Evolutionary conservation across 2,797 vertebrate species (phyloP).

Genomic region (Chromobotia macracanthus): DNA sequence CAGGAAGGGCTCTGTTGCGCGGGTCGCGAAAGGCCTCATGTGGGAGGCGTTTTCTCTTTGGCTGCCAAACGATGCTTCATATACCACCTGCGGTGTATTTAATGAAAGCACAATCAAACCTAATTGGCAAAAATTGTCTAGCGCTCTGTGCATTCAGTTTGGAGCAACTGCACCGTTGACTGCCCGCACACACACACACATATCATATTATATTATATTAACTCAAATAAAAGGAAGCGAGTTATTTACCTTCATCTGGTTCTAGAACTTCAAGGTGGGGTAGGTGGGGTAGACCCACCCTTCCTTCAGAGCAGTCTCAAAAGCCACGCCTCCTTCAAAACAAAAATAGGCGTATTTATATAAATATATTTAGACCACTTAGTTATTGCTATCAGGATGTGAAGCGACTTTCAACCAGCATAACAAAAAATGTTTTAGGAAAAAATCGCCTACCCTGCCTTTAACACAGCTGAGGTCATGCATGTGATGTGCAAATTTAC

Average conservation of each 20-base stretch:
- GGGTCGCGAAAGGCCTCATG: slow-evolving; percentile 48
- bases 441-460: too few species aligned
- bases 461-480: slow-evolving; percentile 8
- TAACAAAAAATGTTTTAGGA: too few species aligned
- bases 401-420: too few species aligned
- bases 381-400: too few species aligned
- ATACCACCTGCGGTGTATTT: slow-evolving; percentile 67
- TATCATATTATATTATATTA: background rate
- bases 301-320: too few species aligned
- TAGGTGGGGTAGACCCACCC: too few species aligned
- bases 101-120: slow-evolving; percentile 66
- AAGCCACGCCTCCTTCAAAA: too few species aligned
- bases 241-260: background rate
- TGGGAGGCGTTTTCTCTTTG: slow-evolving; percentile 57
- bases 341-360: too few species aligned
- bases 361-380: too few species aligned
- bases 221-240: slow-evolving; percentile 37
- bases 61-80: slow-evolving; percentile 59
- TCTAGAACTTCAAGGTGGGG: background rate
- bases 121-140: slow-evolving; percentile 65
- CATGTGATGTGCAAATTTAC: slow-evolving; percentile 14
- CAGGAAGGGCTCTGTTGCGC: slow-evolving; percentile 41
- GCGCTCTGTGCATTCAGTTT: slow-evolving; percentile 50
- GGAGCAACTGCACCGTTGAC: slow-evolving; percentile 44
- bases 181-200: slow-evolving; percentile 37